Evolutionary conservation across 2,888 invertebrate species (phyloP).

Genomic region (Xestoiulus laeticollis): DNA sequence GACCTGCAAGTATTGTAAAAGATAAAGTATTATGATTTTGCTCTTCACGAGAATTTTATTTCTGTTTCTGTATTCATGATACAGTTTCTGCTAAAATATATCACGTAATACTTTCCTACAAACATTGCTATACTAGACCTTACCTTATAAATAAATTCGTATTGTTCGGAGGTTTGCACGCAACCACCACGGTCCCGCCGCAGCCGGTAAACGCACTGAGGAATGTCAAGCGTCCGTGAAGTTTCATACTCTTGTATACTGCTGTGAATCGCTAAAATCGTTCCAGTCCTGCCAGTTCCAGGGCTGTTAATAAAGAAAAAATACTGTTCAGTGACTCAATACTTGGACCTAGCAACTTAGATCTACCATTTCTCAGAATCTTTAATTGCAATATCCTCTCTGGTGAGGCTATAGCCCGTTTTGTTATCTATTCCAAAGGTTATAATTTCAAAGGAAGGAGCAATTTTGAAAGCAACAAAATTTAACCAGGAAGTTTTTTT

Average conservation of each 20-base stretch:
- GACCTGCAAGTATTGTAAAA: slow-evolving; percentile 53
- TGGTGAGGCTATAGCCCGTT: too few relatives aligned
- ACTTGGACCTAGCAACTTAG: neutral
- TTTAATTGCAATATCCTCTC: neutral
- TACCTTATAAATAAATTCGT: slow-evolving; percentile 91
- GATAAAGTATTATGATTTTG: neutral
- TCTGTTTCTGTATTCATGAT: too few relatives aligned
- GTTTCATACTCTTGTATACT: slow-evolving; percentile 87
- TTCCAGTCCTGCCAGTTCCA: slow-evolving; percentile 88
- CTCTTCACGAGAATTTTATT: too few relatives aligned
- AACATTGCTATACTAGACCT: too few relatives aligned
- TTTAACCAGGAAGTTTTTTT: too few relatives aligned
- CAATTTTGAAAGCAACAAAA: too few relatives aligned
- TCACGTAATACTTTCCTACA: too few relatives aligned
- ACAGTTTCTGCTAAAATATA: too few relatives aligned
- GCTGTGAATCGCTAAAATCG: slow-evolving; percentile 84
- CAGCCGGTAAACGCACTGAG: slow-evolving; percentile 83
- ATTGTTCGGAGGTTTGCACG: slow-evolving; percentile 90
- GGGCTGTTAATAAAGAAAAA: slow-evolving; percentile 69
- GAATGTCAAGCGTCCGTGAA: slow-evolving; percentile 82
- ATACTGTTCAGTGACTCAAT: neutral
- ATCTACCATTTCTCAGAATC: neutral
- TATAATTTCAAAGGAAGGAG: too few relatives aligned
- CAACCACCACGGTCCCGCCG: slow-evolving; percentile 88
- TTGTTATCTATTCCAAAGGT: too few relatives aligned